Percentiles rank a stretch among this genome's conserved stretches.
These are phyloP conservation scores for Etheostoma cragini DNA, from an alignment of 2,113 vertebrate species.

Conservation along the genomic window DNA sequence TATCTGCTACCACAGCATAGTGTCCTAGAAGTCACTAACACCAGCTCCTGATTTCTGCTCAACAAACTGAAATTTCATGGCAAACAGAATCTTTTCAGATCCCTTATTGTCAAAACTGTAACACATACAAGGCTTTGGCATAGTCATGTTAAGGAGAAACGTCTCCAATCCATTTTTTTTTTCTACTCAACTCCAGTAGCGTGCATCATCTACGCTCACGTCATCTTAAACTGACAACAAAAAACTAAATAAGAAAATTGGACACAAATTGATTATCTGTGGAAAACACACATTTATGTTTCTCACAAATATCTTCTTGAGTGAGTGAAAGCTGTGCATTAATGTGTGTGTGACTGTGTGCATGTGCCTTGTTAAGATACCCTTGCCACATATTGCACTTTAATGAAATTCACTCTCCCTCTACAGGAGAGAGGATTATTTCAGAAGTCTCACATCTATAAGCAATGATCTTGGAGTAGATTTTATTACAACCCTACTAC, in stretches of 20 bases:
- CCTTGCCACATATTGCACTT: constrained; percentile 75
- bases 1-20: constrained; percentile 65
- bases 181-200: constrained; percentile 37
- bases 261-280: constrained; percentile 45
- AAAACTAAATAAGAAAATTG: constrained; percentile 42
- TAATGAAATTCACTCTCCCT: constrained; percentile 30
- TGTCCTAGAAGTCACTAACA: constrained; percentile 24
- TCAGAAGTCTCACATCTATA: constrained; percentile 2
- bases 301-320: constrained; percentile 32
- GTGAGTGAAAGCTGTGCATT: constrained; percentile 37
- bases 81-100: constrained; percentile 37
- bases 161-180: constrained; percentile 55
- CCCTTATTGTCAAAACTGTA: constrained; percentile 24
- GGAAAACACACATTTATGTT: constrained; percentile 35
- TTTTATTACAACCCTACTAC: not conserved
- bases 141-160: constrained; percentile 48
- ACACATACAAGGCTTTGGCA: constrained; percentile 68
- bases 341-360: constrained; percentile 27
- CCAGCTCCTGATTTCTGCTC: constrained; percentile 14
- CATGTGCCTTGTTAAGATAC: constrained; percentile 55
- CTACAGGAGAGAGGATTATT: constrained; percentile 20
- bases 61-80: constrained; percentile 39
- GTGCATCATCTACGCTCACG: constrained; percentile 39
- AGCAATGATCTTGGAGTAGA: not conserved
- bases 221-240: constrained; percentile 38